Conservation (phyloP, 2,113 vertebrate species). For the Cyprinodon tularosa region DNA sequence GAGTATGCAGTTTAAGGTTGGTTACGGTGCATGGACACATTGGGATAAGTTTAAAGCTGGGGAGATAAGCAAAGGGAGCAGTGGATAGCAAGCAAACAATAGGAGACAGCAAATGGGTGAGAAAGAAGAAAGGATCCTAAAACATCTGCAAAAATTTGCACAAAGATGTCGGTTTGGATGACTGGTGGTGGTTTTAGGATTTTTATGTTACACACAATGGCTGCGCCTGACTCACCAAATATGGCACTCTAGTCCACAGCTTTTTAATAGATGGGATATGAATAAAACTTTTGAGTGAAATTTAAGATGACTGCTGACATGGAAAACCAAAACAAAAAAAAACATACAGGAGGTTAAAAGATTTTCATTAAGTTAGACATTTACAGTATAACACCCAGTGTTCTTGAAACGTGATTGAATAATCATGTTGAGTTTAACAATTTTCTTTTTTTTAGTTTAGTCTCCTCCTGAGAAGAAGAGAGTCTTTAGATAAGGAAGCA, state of each 20-base stretch:
- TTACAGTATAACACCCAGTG: background rate
- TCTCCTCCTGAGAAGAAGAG: too few species aligned
- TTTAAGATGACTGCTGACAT: background rate
- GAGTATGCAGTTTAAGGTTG: slow-evolving; percentile 65
- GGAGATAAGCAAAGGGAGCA: slow-evolving; percentile 24
- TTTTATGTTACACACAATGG: slow-evolving; percentile 13
- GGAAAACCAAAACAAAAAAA: background rate
- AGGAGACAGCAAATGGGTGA: slow-evolving; percentile 5
- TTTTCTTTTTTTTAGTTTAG: too few species aligned
- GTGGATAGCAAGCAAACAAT: slow-evolving; percentile 4
- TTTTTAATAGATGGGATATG: slow-evolving; percentile 12
- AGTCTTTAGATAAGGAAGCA: too few species aligned
- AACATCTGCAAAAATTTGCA: background rate
- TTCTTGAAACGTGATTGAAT: background rate
- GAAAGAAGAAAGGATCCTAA: background rate
- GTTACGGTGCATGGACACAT: slow-evolving; percentile 54
- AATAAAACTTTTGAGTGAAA: slow-evolving; percentile 8
- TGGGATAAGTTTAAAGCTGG: slow-evolving; percentile 35
- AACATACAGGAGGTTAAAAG: background rate
- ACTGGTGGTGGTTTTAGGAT: slow-evolving; percentile 16
- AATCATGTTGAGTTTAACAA: background rate
- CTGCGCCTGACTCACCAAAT: slow-evolving; percentile 17
- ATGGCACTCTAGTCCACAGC: slow-evolving; percentile 16
- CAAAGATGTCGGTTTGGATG: background rate
- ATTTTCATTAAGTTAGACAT: background rate